Evolutionary conservation across 1,140 invertebrate genomes (phyloP).

Genomic region (Gerris buenoi): DNA sequence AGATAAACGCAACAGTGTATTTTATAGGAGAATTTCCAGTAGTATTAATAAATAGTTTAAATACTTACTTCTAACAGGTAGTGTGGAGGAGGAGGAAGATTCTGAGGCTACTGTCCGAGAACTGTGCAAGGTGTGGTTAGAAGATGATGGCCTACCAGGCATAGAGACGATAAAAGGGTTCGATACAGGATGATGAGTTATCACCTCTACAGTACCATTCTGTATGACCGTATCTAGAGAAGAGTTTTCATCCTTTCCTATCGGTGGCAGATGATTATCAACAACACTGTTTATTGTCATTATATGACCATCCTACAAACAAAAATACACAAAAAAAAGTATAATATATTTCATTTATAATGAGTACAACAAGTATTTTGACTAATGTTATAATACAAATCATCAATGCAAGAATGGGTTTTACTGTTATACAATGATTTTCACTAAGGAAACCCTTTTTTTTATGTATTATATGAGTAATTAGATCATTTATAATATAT

Average conservation of each 20-base stretch:
- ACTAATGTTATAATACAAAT: too few species aligned
- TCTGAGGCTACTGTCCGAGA: not conserved
- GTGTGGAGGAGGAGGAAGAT: not conserved
- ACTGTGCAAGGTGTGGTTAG: not conserved
- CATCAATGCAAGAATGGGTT: too few species aligned
- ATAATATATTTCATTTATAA: too few species aligned
- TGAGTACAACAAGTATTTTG: too few species aligned
- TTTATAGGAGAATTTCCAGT: too few species aligned
- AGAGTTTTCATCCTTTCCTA: not conserved
- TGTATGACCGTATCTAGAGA: not conserved
- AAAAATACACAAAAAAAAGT: too few species aligned
- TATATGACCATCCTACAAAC: not conserved
- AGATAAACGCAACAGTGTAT: too few species aligned
- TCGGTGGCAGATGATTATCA: not conserved
- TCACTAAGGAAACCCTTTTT: too few species aligned
- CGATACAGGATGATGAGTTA: not conserved
- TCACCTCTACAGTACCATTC: not conserved
- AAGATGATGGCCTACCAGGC: not conserved
- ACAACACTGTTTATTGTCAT: not conserved
- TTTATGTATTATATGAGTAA: too few species aligned
- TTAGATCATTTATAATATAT: too few species aligned
- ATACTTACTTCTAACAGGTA: not conserved
- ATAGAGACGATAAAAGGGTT: not conserved
- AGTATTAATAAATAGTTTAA: too few species aligned
- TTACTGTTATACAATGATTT: too few species aligned